phyloP scores from a whole-genome alignment of 2,113 vertebrate species.

The Chaetops frenatus region DNA sequence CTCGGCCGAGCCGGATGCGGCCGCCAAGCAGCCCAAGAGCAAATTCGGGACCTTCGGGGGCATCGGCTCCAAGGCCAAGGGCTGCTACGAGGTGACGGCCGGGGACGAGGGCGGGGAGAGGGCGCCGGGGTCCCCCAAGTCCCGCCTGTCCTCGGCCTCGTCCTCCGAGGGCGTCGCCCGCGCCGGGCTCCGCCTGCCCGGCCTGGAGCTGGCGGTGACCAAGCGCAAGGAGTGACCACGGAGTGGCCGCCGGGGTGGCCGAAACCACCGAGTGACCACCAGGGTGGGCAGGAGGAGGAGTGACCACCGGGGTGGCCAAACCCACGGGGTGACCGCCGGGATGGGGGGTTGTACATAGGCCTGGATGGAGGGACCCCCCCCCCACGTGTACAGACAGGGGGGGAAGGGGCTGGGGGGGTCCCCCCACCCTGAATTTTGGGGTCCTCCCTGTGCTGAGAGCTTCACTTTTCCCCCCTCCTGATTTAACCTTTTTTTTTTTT shows the following conservation, averaged over 20 bases:
- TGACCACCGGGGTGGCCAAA: conserved; percentile 61
- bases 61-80: conserved; percentile 88
- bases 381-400: too few species aligned
- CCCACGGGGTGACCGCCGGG: conserved; percentile 64
- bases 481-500: not conserved
- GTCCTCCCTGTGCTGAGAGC: not conserved
- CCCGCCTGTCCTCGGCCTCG: conserved; percentile 81
- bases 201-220: conserved; percentile 77
- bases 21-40: conserved; percentile 72
- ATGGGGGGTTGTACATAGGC: not conserved
- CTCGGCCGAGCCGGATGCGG: not conserved
- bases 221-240: conserved; percentile 79
- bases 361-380: too few species aligned
- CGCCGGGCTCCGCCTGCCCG: conserved; percentile 74
- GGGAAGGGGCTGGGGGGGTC: not conserved
- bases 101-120: conserved; percentile 75
- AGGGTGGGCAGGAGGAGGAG: too few species aligned
- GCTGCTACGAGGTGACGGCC: conserved; percentile 88
- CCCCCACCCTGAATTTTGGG: not conserved
- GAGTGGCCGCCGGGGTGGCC: conserved; percentile 69
- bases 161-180: not conserved
- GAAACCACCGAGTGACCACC: conserved; percentile 65
- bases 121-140: conserved; percentile 72
- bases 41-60: conserved; percentile 96
- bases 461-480: not conserved